Conservation (phyloP, 2,888 invertebrate species). For the Hydrotaea cyrtoneurina region DNA sequence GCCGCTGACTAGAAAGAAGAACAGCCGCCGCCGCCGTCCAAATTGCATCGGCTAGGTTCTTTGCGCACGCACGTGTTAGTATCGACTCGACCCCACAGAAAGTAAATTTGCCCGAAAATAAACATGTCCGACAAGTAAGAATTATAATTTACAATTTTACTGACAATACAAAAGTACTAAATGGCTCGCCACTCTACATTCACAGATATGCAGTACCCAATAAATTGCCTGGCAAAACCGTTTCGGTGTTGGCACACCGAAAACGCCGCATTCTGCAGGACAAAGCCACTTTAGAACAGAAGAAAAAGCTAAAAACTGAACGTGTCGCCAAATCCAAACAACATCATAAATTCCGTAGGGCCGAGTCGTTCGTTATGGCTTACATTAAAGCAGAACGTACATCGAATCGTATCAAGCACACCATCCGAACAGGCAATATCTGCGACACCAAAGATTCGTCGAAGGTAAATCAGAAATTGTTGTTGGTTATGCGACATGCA, state of each 20-base stretch:
- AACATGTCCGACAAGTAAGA: conserved; percentile 19
- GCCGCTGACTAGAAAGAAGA: too few species aligned
- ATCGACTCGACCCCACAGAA: background rate
- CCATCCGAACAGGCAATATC: conserved; percentile 74
- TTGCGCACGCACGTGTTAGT: background rate
- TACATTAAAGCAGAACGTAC: conserved; percentile 79
- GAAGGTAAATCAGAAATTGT: conserved; percentile 75
- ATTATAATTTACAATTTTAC: background rate
- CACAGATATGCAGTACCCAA: conserved; percentile 80
- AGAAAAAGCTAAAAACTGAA: conserved; percentile 74
- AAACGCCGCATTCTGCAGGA: conserved; percentile 79
- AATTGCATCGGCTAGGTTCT: too few species aligned
- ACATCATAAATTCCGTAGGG: conserved; percentile 78
- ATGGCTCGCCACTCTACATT: background rate
- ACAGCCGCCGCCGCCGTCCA: too few species aligned
- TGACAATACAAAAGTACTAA: background rate
- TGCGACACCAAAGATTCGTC: conserved; percentile 70
- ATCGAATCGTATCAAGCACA: conserved; percentile 75
- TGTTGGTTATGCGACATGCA: conserved; percentile 79
- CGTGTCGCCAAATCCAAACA: conserved; percentile 72
- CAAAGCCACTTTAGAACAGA: conserved; percentile 76
- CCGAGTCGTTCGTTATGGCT: conserved; percentile 80
- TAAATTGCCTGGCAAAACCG: conserved; percentile 80
- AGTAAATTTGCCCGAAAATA: background rate
- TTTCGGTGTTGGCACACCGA: conserved; percentile 80